These are phyloP conservation scores for Panulirus ornatus DNA, from an alignment of 1,140 invertebrate genomes.

Conservation along the genomic window DNA sequence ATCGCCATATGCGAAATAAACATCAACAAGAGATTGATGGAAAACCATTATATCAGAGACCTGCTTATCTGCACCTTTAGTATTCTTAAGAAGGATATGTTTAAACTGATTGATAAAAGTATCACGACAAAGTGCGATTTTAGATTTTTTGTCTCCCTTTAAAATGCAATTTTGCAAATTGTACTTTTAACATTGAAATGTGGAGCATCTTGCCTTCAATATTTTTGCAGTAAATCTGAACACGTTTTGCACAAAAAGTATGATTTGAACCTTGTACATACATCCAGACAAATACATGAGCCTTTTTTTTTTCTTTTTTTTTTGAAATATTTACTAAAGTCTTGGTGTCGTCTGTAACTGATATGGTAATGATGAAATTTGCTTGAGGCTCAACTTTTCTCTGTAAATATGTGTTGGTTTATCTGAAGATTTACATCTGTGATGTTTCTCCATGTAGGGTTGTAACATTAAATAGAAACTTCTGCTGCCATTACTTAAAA, in stretches of 20 bases:
- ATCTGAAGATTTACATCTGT: not conserved
- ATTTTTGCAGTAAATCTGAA: not conserved
- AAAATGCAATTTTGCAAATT: not conserved
- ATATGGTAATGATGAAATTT: constrained; percentile 10
- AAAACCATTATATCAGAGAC: constrained; percentile 49
- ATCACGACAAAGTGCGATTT: not conserved
- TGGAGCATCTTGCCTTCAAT: not conserved
- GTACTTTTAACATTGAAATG: not conserved
- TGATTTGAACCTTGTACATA: not conserved
- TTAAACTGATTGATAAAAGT: not conserved
- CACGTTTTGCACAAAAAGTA: not conserved
- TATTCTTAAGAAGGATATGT: not conserved
- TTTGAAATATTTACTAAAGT: not conserved
- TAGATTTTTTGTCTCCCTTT: not conserved
- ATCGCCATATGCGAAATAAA: constrained; percentile 65
- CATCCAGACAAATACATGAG: not conserved
- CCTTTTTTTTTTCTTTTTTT: not conserved
- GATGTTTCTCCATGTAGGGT: constrained; percentile 9
- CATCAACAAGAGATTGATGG: constrained; percentile 61
- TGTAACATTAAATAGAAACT: not conserved
- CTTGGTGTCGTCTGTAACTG: constrained; percentile 10
- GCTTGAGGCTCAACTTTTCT: not conserved
- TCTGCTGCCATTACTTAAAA: not conserved
- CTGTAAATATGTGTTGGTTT: constrained; percentile 11
- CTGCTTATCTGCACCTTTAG: constrained; percentile 24